Conservation (phyloP, 2,888 invertebrate genomes). For the Heliconius sara region DNA sequence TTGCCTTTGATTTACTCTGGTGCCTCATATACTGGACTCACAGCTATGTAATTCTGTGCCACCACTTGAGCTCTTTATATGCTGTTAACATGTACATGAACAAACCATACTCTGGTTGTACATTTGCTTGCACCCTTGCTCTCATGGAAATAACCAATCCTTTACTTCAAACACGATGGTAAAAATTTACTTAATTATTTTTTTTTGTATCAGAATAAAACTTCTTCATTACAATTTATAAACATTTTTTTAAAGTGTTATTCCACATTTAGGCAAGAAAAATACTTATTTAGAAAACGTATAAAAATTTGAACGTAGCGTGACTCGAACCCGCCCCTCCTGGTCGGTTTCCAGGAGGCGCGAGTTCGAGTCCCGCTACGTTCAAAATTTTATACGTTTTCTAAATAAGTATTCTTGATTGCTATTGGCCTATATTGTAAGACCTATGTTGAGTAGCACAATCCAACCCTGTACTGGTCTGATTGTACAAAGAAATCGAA, state of each 20-base stretch:
- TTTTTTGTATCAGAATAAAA: too few relatives aligned
- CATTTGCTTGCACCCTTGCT: constrained; percentile 81
- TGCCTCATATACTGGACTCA: constrained; percentile 81
- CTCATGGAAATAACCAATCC: constrained; percentile 86
- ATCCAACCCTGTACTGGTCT: neutral
- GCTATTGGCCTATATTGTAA: neutral
- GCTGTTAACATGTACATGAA: constrained; percentile 80
- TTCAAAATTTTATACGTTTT: too few relatives aligned
- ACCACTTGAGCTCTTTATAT: constrained; percentile 80
- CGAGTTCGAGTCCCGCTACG: too few relatives aligned
- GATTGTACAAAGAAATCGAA: neutral
- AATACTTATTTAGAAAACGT: too few relatives aligned
- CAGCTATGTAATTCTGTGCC: constrained; percentile 79
- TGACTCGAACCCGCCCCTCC: too few relatives aligned
- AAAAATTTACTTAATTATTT: neutral
- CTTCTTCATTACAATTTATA: too few relatives aligned
- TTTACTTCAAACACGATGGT: constrained; percentile 85
- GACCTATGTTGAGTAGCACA: neutral
- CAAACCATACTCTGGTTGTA: constrained; percentile 79
- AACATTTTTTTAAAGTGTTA: too few relatives aligned
- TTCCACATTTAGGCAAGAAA: too few relatives aligned
- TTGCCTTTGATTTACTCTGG: constrained; percentile 85
- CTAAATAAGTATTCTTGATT: too few relatives aligned
- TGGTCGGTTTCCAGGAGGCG: too few relatives aligned
- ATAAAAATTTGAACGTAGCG: too few relatives aligned